A percentile compares a stretch with the other conserved stretches of the same genome.
Evolutionary conservation across 2,113 vertebrate genomes (phyloP).

Genomic region (Corapipo altera): DNA sequence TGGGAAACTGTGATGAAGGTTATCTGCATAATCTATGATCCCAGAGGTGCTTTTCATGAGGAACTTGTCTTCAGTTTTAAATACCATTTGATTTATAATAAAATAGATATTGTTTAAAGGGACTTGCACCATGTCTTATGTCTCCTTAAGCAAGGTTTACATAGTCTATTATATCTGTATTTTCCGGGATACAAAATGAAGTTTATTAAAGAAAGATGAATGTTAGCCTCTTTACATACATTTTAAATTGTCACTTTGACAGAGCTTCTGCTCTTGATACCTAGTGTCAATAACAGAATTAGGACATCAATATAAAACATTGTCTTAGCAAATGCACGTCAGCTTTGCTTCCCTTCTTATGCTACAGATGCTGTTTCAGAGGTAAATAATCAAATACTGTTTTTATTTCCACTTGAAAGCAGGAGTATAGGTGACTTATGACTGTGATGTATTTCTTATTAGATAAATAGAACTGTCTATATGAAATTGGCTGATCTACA

Average conservation of each 20-base stretch:
- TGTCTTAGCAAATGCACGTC: background rate
- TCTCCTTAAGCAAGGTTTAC: background rate
- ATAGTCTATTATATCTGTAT: background rate
- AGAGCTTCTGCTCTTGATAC: background rate
- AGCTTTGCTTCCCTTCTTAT: constrained; percentile 24
- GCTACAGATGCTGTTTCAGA: constrained; percentile 26
- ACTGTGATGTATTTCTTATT: constrained; percentile 48
- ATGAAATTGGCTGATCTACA: constrained; percentile 30
- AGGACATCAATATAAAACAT: background rate
- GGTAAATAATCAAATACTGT: constrained; percentile 13
- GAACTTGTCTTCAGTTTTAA: background rate
- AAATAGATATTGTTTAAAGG: background rate
- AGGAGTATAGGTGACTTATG: constrained; percentile 38
- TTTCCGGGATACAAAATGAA: background rate
- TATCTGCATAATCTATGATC: background rate
- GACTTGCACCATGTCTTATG: background rate
- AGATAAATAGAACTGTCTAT: constrained; percentile 56
- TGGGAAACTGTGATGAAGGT: fast-evolving
- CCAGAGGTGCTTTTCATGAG: background rate
- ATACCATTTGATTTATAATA: background rate
- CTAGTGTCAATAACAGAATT: background rate
- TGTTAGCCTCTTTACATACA: background rate
- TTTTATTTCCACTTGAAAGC: constrained; percentile 45
- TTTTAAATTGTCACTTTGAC: background rate
- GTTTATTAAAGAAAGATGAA: background rate